phyloP scores from a whole-genome alignment of 30 jellyfish, hydroid and myxozoan genomes.

The Cassiopea xamachana region DNA sequence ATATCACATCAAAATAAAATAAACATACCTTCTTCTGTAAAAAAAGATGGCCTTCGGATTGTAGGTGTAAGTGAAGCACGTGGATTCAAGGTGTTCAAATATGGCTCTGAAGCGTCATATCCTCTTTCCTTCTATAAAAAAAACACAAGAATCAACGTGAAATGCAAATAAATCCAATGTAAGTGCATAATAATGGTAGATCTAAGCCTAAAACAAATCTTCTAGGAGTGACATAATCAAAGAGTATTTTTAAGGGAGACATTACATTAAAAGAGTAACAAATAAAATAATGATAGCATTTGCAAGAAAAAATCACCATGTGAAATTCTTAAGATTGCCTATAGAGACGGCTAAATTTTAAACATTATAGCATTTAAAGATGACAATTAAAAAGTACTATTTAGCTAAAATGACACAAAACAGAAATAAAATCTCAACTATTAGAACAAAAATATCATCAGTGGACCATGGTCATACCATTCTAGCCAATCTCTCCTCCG shows the following conservation, averaged over 20 bases:
- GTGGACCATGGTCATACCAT: slow-evolving; percentile 7
- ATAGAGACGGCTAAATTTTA: no score
- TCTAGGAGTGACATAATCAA: no score
- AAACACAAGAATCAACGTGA: not conserved
- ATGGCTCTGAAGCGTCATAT: slow-evolving; percentile 13
- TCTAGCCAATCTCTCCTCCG: slow-evolving; percentile 69
- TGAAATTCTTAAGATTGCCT: not conserved
- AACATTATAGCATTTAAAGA: no score
- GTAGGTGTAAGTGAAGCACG: slow-evolving; percentile 44
- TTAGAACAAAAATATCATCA: not conserved
- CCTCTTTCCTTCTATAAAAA: slow-evolving; percentile 15
- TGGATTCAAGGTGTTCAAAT: slow-evolving; percentile 17
- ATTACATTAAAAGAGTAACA: no score
- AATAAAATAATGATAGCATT: no score
- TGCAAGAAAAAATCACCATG: not conserved
- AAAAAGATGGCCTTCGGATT: slow-evolving; percentile 61
- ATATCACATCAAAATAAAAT: no score
- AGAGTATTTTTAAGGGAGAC: no score
- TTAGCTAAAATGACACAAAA: no score
- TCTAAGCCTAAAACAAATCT: no score
- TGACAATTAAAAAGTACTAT: no score
- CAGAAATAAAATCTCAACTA: not conserved
- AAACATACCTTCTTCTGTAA: slow-evolving; percentile 50
- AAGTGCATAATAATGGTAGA: no score
- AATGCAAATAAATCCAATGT: no score